Evolutionary conservation across 2,797 vertebrate genomes (phyloP), one percentile per base, ranked within the genome.

Genomic region (Poecilia velifera): DNA sequence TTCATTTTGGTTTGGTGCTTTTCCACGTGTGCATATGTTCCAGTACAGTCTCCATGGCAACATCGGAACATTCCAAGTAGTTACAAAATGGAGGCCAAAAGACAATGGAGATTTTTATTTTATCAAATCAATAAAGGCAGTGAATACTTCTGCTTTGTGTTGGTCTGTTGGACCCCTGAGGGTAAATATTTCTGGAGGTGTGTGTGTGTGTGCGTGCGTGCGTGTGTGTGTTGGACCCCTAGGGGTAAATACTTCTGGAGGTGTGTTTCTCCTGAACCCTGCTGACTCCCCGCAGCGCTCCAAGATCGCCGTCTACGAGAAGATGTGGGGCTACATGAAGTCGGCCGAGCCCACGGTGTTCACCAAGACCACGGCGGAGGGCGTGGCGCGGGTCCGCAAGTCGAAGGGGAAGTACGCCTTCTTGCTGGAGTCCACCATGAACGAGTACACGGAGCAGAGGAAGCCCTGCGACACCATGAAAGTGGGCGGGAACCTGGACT

Each of bases 251-350:
- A 16, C 59, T 64, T 78, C 59, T 6, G 18, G 45, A 72, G 76
- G 2, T 86, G 51, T 59, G 31, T 76, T 47, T 72, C 31, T 57
- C 75, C 46, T 57, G 84, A 59, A 74, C 71, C 74, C 4, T 39
- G 16, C 36, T 6, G 66, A 83, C 39, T 62, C 49, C 39, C 82
- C 91, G 85, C 96, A 99, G 98, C 97, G 97, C 91, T 99, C 98
- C 89, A 99, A 99, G 95, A 99, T 99, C 89, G 98, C 97, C 82
- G 97, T 99, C 80, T 99, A 99, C 74, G 97, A 99, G 96, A 99
- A 99, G 96, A 98, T 98, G 97, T 99, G 98, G 98, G 97, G 97
- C 66, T 98, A 98, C 96, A 98, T 99, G 97, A 97, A 97, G 92
- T 98, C 97, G 0, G 97, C 97, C 70, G 98, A 98, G 90, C 98